Evolutionary conservation across 2,797 vertebrate genomes (phyloP), one percentile per base, ranked within the genome.

Genomic region (Sebastes diploproa): DNA sequence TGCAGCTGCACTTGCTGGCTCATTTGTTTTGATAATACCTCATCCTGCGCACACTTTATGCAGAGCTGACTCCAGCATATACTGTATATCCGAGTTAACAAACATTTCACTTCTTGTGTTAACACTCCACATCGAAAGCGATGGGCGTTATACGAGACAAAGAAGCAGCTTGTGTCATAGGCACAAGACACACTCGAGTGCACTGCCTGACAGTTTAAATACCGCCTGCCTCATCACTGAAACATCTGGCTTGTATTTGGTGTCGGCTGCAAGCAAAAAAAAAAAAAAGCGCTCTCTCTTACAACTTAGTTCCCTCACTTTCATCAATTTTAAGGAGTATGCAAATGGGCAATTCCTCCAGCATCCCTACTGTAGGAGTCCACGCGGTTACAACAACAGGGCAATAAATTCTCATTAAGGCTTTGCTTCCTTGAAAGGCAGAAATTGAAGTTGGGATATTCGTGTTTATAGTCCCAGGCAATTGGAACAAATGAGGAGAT

Each of bases 331-430:
- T 86, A 90, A 89, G 72, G 69, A 72, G 76, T 87, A 93, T 92
- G 89, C 81, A 92, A 94, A 94, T 91, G 71, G 77, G 9, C 75
- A 66, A 72, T 83, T 90, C 82, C 79, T 82, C 79, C 58, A 55
- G 85, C 83, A 64, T 86, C 87, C 78, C 75, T 65, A 54, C n/a
- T 54, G 50, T 54, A 42, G 76, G 85, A 90, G 89, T 88, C 86
- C 78, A 70, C 84, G 59, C 2, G 6, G 83, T 86, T 85, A 72
- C 55, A 85, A 84, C 81, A 89, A 88, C 88, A 71, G 70, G 82
- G 84, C 78, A 81, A 95, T 96, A 94, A 78, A 94, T 95, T 93
- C 88, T 94, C 91, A 95, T 95, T 94, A 95, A 79, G 84, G 63
- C 84, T 78, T 80, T 88, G 59, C 75, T 86, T 84, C 84, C 85